These are phyloP conservation scores for Ctena decussata DNA, from an alignment of 2,888 invertebrate genomes.

Conservation along the genomic window DNA sequence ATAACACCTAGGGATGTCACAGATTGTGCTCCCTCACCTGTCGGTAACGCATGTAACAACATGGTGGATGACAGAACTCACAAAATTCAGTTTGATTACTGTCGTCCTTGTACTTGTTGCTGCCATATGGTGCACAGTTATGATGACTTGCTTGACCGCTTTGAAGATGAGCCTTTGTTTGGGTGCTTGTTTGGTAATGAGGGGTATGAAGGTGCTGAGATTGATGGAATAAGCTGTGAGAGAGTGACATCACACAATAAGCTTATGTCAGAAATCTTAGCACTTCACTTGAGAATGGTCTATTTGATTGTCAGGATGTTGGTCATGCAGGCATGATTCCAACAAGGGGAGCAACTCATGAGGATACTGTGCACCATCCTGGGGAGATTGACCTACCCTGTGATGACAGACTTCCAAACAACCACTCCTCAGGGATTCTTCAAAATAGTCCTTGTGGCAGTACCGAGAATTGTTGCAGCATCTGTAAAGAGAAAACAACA, in stretches of 20 bases:
- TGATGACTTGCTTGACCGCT: background rate
- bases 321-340: conserved; percentile 13
- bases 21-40: background rate
- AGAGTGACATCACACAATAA: background rate
- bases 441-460: background rate
- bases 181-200: background rate
- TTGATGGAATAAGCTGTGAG: too few species aligned
- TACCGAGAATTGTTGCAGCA: background rate
- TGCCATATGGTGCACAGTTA: background rate
- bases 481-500: background rate
- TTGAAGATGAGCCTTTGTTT: background rate
- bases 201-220: background rate
- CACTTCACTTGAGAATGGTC: background rate
- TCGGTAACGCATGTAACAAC: background rate
- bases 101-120: background rate
- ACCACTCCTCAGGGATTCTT: background rate
- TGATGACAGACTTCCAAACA: background rate
- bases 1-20: background rate
- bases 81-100: background rate
- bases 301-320: background rate
- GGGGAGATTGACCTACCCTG: background rate
- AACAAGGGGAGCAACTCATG: background rate
- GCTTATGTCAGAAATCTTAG: background rate
- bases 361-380: background rate
- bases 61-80: background rate